These are phyloP conservation scores for Hypercompe scribonia DNA, from an alignment of 2,888 invertebrate species.

Conservation along the genomic window DNA sequence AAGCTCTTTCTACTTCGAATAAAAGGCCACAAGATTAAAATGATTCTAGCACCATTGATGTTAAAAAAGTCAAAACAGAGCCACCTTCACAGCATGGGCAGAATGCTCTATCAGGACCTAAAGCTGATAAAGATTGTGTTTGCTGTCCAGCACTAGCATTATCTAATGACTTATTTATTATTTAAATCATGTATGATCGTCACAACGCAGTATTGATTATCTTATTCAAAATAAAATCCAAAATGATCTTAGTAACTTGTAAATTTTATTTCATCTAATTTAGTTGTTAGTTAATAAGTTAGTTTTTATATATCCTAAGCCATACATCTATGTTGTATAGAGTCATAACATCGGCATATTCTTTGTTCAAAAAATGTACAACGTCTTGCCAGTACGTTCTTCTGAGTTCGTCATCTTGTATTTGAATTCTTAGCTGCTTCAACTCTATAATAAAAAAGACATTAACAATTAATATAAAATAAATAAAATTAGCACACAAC, in stretches of 20 bases:
- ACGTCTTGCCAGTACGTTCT: constrained; percentile 64
- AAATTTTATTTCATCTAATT: background rate
- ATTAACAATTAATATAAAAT: background rate
- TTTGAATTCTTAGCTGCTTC: constrained; percentile 69
- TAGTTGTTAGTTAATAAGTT: constrained; percentile 1
- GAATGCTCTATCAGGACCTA: background rate
- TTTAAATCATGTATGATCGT: background rate
- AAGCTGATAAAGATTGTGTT: background rate
- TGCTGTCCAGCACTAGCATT: background rate
- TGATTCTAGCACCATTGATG: background rate
- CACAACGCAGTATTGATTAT: background rate
- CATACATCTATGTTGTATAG: constrained; percentile 67
- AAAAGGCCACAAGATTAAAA: too few species aligned
- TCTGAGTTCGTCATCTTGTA: constrained; percentile 67
- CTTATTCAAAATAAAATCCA: background rate
- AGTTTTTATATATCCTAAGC: constrained; percentile 69
- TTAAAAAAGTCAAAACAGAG: background rate
- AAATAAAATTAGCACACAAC: background rate
- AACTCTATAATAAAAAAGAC: constrained; percentile 62
- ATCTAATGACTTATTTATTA: background rate
- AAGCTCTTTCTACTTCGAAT: too few species aligned
- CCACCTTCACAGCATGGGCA: background rate
- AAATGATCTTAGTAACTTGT: background rate
- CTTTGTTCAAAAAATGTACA: constrained; percentile 55
- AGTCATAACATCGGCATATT: constrained; percentile 67